A percentile compares a stretch with the other conserved stretches of the same genome.
Evolutionary conservation across 2,888 invertebrate genomes (phyloP).

Genomic region (Ametastegia equiseti): DNA sequence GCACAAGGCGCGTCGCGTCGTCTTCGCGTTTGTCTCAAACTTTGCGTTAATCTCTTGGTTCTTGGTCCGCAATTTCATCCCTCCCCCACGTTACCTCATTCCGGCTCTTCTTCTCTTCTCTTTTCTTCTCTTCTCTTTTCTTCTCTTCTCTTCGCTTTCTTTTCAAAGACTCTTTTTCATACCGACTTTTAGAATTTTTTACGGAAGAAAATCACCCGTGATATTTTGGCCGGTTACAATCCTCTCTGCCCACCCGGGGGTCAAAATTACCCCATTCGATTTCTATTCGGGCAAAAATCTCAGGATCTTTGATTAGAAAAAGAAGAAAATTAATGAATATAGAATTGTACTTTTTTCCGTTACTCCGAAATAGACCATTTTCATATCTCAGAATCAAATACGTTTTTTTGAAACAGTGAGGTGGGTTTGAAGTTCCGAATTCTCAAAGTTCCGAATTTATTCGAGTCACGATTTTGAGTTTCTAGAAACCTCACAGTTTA

Average conservation of each 20-base stretch:
- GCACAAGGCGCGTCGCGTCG: not conserved
- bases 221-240: not conserved
- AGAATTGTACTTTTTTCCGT: no score
- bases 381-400: no score
- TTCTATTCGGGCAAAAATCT: no score
- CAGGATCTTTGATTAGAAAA: not conserved
- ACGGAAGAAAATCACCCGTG: not conserved
- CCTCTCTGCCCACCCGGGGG: no score
- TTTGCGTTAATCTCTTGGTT: constrained; percentile 43
- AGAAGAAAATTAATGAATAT: no score
- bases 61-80: constrained; percentile 16
- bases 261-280: no score
- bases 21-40: constrained; percentile 39
- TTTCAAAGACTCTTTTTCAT: not conserved
- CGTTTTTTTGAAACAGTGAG: no score
- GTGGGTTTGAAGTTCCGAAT: no score
- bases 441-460: no score
- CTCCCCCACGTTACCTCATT: not conserved
- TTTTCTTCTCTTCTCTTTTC: not conserved
- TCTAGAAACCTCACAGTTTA: no score
- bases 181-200: not conserved
- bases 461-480: no score
- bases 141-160: not conserved
- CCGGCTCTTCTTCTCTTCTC: not conserved
- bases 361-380: no score